Evolutionary conservation across 2,113 vertebrate species (phyloP).

Genomic region (Tricholaema leucomelas): DNA sequence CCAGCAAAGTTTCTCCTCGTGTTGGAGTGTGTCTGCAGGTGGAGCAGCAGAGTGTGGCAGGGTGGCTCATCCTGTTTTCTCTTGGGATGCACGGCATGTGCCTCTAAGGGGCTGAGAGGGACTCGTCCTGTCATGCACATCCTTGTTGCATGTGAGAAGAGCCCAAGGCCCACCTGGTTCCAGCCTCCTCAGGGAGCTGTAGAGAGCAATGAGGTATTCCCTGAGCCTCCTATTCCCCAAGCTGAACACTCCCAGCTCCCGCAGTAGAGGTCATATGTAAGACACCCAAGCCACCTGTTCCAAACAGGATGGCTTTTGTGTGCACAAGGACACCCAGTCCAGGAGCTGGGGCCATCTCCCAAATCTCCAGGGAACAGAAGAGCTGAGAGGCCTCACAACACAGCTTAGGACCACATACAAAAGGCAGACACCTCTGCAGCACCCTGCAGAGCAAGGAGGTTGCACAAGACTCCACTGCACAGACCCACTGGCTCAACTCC

Average conservation of each 20-base stretch:
- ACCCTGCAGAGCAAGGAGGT: not conserved
- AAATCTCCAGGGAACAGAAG: not conserved
- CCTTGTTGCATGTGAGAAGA: no score
- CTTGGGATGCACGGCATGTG: no score
- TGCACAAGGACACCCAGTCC: not conserved
- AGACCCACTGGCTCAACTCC: not conserved
- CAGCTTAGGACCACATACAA: not conserved
- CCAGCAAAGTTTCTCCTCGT: no score
- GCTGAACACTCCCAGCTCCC: no score
- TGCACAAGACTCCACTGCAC: not conserved
- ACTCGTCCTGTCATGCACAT: no score
- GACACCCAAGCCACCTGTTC: not conserved
- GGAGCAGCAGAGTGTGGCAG: accelerated
- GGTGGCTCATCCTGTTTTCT: not conserved
- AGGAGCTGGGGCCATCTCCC: not conserved
- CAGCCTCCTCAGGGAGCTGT: no score
- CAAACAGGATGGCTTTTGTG: not conserved
- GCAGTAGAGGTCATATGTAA: not conserved
- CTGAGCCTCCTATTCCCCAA: no score
- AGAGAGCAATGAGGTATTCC: no score
- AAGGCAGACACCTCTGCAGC: not conserved
- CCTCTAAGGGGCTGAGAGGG: no score
- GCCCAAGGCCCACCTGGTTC: no score
- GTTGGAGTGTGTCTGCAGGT: not conserved
- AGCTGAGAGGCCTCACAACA: not conserved